Evolutionary conservation across 2,113 vertebrate species (phyloP).

Genomic region (Danionella cerebrum): DNA sequence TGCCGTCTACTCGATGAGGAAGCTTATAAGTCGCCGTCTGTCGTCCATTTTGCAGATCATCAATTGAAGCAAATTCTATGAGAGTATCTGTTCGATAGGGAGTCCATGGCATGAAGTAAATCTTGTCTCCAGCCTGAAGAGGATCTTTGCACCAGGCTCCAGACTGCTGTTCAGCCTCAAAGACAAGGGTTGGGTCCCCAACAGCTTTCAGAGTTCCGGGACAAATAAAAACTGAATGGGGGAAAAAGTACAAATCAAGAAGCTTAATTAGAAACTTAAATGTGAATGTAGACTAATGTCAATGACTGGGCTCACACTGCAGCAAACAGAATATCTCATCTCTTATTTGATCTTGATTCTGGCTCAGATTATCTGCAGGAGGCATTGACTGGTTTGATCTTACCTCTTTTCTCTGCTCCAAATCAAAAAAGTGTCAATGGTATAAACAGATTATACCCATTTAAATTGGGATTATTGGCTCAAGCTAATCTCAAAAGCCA

Average conservation of each 20-base stretch:
- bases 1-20: conserved; percentile 93
- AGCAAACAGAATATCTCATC: too few species aligned
- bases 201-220: conserved; percentile 93
- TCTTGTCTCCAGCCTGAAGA: conserved; percentile 94
- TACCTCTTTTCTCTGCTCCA: too few species aligned
- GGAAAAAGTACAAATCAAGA: conserved; percentile 55
- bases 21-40: conserved; percentile 94
- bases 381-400: too few species aligned
- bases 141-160: conserved; percentile 98
- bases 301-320: too few species aligned
- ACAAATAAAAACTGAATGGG: conserved; percentile 90
- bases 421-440: too few species aligned
- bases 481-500: too few species aligned
- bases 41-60: conserved; percentile 85
- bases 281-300: not conserved
- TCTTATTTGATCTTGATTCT: too few species aligned
- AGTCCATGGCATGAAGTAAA: conserved; percentile 99
- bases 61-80: conserved; percentile 88
- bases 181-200: conserved; percentile 86
- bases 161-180: conserved; percentile 94
- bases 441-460: too few species aligned
- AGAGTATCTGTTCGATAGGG: conserved; percentile 94
- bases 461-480: too few species aligned
- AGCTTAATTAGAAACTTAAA: conserved; percentile 3
- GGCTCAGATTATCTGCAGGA: too few species aligned